Conservation (phyloP, 2,797 vertebrate genomes). For the Otolemur crassicaudatus region DNA sequence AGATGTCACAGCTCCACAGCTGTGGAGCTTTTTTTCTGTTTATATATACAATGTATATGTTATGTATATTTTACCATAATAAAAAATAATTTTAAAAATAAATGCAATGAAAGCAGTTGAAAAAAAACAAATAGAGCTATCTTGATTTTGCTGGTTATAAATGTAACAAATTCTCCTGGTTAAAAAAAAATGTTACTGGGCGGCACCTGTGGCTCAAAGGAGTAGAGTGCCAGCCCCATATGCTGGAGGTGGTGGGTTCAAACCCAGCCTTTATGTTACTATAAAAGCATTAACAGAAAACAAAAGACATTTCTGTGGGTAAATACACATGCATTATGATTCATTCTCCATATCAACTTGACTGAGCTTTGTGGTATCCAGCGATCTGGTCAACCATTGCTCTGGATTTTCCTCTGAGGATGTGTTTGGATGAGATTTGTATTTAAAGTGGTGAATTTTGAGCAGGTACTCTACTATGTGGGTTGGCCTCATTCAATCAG, state of each 20-base stretch:
- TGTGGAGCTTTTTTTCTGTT: background rate
- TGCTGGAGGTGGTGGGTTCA: no score
- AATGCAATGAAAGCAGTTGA: background rate
- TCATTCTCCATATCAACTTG: background rate
- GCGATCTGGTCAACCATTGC: background rate
- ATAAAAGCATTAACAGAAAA: background rate
- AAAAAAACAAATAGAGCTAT: background rate
- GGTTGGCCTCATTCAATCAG: background rate
- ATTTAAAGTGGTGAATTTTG: background rate
- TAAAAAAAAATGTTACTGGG: background rate
- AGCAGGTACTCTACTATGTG: background rate
- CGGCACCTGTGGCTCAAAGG: no score
- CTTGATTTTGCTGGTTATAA: background rate
- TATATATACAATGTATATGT: background rate
- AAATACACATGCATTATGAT: background rate
- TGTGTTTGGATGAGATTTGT: background rate
- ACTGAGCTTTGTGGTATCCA: background rate
- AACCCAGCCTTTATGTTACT: no score
- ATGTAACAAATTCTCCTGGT: background rate
- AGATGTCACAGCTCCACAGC: background rate
- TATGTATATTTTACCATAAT: background rate
- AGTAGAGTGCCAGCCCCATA: no score
- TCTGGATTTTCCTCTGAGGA: background rate
- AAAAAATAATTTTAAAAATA: background rate
- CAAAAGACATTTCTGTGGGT: background rate